phyloP scores from a whole-genome alignment of 2,797 vertebrate species.

The Anableps anableps region DNA sequence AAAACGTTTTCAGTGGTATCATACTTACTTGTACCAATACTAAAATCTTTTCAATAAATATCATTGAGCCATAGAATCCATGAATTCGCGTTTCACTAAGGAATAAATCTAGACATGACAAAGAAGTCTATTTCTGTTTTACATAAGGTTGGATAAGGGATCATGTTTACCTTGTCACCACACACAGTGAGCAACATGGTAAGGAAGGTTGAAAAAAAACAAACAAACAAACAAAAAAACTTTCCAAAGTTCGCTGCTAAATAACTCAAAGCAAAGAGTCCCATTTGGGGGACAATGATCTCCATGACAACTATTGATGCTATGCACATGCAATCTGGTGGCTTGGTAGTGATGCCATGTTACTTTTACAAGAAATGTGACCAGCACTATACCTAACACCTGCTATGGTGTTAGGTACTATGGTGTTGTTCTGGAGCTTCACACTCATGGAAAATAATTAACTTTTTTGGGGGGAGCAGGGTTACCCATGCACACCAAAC shows the following conservation, averaged over 20 bases:
- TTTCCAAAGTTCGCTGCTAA: no score
- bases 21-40: not conserved
- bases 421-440: no score
- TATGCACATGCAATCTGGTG: not conserved
- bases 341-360: not conserved
- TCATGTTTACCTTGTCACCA: not conserved
- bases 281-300: not conserved
- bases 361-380: not conserved
- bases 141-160: not conserved
- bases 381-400: not conserved
- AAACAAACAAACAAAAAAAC: no score
- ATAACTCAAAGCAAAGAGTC: no score
- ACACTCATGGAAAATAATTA: no score
- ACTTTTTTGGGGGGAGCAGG: no score
- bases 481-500: not conserved
- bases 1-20: not conserved
- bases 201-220: no score
- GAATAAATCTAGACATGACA: not conserved
- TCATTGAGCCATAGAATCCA: not conserved
- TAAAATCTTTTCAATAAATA: not conserved
- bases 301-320: not conserved
- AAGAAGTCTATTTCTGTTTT: not conserved
- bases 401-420: no score
- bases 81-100: not conserved
- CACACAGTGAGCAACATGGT: not conserved